Evolutionary conservation across 1,140 invertebrate genomes (phyloP).

Genomic region (Philopotamus ludificatus): DNA sequence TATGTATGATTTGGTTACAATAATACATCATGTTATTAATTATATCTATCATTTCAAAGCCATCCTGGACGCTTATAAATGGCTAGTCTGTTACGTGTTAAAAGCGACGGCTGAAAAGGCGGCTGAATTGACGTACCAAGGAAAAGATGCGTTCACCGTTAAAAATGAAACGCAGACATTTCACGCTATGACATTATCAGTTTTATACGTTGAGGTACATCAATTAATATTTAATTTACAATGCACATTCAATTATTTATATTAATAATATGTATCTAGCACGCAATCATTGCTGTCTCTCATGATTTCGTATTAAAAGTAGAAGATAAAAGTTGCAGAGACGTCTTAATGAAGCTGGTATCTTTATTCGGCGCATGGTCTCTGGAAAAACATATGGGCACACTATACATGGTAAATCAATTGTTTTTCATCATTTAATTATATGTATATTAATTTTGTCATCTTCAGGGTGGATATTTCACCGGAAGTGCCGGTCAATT

Average conservation of each 20-base stretch:
- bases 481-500: not conserved
- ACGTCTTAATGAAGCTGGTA: conserved; percentile 62
- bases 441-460: conserved; percentile 45
- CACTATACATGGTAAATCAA: conserved; percentile 16
- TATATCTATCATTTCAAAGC: conserved; percentile 50
- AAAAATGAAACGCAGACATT: conserved; percentile 76
- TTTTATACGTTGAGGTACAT: conserved; percentile 63
- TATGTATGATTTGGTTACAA: too few species aligned
- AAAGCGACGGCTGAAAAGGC: conserved; percentile 63
- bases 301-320: conserved; percentile 55
- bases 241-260: not conserved
- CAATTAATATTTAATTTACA: conserved; percentile 2
- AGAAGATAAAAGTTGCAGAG: conserved; percentile 49
- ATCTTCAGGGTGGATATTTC: conserved; percentile 32
- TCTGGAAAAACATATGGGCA: conserved; percentile 69
- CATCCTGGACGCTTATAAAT: conserved; percentile 67
- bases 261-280: conserved; percentile 47
- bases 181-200: conserved; percentile 65
- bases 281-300: conserved; percentile 56
- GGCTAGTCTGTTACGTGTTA: conserved; percentile 73
- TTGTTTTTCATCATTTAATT: not conserved
- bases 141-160: conserved; percentile 65
- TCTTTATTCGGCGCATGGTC: conserved; percentile 65
- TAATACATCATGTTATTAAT: not conserved
- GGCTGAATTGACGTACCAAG: conserved; percentile 50